phyloP scores from a whole-genome alignment of 2,888 invertebrate species.

The Calameuta idolon region DNA sequence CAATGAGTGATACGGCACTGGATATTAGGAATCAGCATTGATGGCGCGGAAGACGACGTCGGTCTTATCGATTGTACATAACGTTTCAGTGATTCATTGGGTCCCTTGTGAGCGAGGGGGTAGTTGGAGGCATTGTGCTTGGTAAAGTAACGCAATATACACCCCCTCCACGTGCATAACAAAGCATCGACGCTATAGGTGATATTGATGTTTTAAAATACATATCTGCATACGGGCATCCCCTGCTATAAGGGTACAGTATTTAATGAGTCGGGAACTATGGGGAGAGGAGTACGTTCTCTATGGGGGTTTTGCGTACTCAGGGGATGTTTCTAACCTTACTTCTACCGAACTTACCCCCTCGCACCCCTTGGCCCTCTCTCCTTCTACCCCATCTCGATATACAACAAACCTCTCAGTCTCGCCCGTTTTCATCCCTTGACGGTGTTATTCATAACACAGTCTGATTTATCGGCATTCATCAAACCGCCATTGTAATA shows the following conservation, averaged over 20 bases:
- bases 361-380: not conserved
- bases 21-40: not conserved
- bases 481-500: slow-evolving; percentile 69
- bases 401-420: not conserved
- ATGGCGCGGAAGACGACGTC: slow-evolving; percentile 15
- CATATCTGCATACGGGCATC: slow-evolving; percentile 56
- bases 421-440: slow-evolving; percentile 18
- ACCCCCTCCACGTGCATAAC: slow-evolving; percentile 50
- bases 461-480: slow-evolving; percentile 72
- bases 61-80: slow-evolving; percentile 47
- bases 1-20: not conserved
- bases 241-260: slow-evolving; percentile 53
- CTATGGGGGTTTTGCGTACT: slow-evolving; percentile 47
- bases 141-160: slow-evolving; percentile 58
- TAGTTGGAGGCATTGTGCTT: slow-evolving; percentile 50
- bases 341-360: slow-evolving; percentile 17
- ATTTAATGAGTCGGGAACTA: slow-evolving; percentile 61
- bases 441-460: slow-evolving; percentile 43
- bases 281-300: slow-evolving; percentile 29
- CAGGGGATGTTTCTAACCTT: slow-evolving; percentile 56
- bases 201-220: slow-evolving; percentile 62
- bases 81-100: slow-evolving; percentile 55
- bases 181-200: slow-evolving; percentile 54
- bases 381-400: not conserved
- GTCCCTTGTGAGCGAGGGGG: slow-evolving; percentile 20